Evolutionary conservation across 2,888 invertebrate genomes (phyloP), one percentile per base, ranked within the genome.

Genomic region (Trichopoda pennipes): DNA sequence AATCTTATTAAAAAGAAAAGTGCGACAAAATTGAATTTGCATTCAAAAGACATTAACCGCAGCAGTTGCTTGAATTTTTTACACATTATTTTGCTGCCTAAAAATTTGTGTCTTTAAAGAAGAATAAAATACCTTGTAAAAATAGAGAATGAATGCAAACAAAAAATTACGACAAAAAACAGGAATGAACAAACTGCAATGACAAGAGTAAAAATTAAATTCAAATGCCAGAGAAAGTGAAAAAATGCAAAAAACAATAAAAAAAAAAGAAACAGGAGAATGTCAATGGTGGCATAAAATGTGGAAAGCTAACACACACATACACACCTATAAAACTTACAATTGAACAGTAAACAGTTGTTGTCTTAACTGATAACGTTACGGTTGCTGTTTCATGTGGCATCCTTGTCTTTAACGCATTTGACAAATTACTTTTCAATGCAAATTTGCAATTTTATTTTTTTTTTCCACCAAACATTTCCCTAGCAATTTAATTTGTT

Each of bases 21-120:
- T 89, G 87, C 88, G 89, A 89, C 90, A 86, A 86, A 85, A 85
- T 86, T 86, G 85, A 84, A 86, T 86, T 86, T 86, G 85, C 86
- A 86, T 86, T 88, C 88, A 87, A 89, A 90, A 90, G 88, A 89
- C 90, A 90, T 90, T 90, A 90, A 89, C 87, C 89, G 86, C 90
- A 90, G 90, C 89, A 88, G 89, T 89, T 87, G 86, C 88, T 85
- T 76, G 55, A 69, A 61, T 72, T 84, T 76, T 73, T 56, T 69
- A 49, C 28, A 63, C 68, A 60, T 42, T 75, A 80, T 47, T 76
- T 68, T 74, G 69, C 58, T 82, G 82, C 75, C 79, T 79, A 82
- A 66, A 81, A 75, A 72, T 47, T 51, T 66, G 28, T 58, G 42
- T 28, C 69, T 58, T 58, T 1, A 10, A 61, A 28, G 17, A 16